Evolutionary conservation across 2,113 vertebrate species (phyloP).

Genomic region (Rhipidura dahli): DNA sequence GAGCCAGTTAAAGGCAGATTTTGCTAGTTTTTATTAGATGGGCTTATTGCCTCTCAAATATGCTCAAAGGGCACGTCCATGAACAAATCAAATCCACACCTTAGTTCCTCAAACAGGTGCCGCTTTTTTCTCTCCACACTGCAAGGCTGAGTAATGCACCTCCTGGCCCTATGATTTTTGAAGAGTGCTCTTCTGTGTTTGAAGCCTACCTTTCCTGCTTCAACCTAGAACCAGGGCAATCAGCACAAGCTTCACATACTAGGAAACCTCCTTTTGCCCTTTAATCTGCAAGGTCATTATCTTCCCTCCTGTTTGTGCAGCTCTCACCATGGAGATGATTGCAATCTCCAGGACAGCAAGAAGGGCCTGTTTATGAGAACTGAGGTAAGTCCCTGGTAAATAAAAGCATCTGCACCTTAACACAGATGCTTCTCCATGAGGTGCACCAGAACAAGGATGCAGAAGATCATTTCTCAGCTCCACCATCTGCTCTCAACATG

Average conservation of each 20-base stretch:
- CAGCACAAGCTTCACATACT: not conserved
- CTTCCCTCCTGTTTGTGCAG: slow-evolving; percentile 21
- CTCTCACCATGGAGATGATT: slow-evolving; percentile 22
- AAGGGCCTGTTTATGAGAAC: slow-evolving; percentile 24
- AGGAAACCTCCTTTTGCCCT: slow-evolving; percentile 18
- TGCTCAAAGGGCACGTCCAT: not conserved
- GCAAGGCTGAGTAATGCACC: not conserved
- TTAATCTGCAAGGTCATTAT: not conserved
- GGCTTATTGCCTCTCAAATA: not conserved
- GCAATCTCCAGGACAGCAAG: slow-evolving; percentile 26
- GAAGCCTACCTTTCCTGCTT: not conserved
- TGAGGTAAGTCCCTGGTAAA: not conserved
- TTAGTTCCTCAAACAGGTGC: slow-evolving; percentile 11
- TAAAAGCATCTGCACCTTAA: slow-evolving; percentile 19
- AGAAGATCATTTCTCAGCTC: not conserved
- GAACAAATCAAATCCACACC: slow-evolving; percentile 31
- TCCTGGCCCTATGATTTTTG: not conserved
- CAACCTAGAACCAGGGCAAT: not conserved
- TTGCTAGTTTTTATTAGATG: not conserved
- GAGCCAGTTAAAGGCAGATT: slow-evolving; percentile 9
- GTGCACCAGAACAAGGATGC: not conserved
- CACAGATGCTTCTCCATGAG: not conserved
- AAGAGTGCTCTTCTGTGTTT: not conserved
- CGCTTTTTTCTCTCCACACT: not conserved
- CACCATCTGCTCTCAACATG: not conserved